These are phyloP conservation scores for Delichon dasypus DNA, from an alignment of 2,797 vertebrate genomes.

Conservation along the genomic window DNA sequence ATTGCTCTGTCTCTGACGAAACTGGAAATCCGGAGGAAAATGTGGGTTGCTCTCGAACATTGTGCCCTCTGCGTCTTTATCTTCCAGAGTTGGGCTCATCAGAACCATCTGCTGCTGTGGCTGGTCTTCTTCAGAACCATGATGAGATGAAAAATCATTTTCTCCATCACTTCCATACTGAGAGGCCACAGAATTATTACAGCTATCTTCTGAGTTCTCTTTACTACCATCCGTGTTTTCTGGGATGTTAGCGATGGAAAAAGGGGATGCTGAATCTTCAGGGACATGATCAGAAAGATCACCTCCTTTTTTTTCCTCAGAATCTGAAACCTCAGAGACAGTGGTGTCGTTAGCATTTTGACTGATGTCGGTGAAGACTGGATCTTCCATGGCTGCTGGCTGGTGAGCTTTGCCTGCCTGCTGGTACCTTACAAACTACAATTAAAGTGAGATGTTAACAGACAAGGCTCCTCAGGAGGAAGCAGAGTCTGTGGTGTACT, in stretches of 20 bases:
- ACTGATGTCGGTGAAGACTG: not conserved
- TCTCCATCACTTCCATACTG: not conserved
- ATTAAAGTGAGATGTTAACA: not conserved
- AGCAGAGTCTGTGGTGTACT: constrained; percentile 26
- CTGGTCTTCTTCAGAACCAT: constrained; percentile 10
- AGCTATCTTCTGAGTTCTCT: constrained; percentile 15
- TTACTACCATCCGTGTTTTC: not conserved
- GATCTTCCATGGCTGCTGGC: constrained; percentile 61
- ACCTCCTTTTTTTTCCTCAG: not conserved
- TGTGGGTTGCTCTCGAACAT: not conserved
- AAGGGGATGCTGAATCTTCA: not conserved
- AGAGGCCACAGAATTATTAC: constrained; percentile 1
- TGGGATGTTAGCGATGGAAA: not conserved
- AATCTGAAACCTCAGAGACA: not conserved
- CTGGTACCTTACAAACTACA: not conserved
- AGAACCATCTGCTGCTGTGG: not conserved
- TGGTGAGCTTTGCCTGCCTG: not conserved
- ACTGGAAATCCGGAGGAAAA: not conserved
- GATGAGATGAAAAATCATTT: not conserved
- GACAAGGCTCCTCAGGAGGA: not conserved
- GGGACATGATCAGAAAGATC: not conserved
- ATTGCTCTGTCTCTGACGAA: constrained; percentile 5
- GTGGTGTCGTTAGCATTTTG: not conserved
- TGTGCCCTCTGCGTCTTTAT: not conserved
- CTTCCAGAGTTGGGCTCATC: not conserved